Percentiles rank a stretch among this genome's conserved stretches.
Conservation (phyloP, 2,797 vertebrate genomes). For the Muscicapa comitata region DNA sequence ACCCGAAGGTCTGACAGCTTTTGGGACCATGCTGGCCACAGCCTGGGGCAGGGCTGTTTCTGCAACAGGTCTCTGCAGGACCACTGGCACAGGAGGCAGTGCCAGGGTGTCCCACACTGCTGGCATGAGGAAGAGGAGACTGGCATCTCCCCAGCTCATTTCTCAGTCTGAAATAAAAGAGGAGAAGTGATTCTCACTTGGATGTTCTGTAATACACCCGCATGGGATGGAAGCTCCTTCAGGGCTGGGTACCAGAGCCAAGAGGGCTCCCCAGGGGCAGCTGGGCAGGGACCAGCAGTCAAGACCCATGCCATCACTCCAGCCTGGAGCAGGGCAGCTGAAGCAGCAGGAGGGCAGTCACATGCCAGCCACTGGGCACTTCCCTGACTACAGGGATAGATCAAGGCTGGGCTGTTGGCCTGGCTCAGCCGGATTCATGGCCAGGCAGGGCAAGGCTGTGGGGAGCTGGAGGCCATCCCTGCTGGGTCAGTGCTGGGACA, state of each 20-base stretch:
- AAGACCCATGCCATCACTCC: not conserved
- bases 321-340: not conserved
- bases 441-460: rapidly evolving
- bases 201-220: not conserved
- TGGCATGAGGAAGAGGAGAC: not conserved
- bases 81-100: not conserved
- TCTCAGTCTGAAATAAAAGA: not conserved
- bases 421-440: not conserved
- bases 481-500: not conserved
- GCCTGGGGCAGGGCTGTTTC: not conserved
- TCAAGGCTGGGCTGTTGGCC: not conserved
- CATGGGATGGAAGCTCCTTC: not conserved
- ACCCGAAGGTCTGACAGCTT: not conserved
- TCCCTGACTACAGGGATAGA: not conserved
- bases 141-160: not conserved
- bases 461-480: not conserved
- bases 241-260: not conserved
- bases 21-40: not conserved
- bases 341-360: not conserved
- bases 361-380: not conserved
- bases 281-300: not conserved
- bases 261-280: rapidly evolving
- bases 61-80: not conserved
- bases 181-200: not conserved
- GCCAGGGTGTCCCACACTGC: not conserved